Percentiles rank a stretch among this genome's conserved stretches.
Evolutionary conservation across 37 sponge, comb jelly and placozoan species (phyloP).

Genomic region (Ianthella basta): DNA sequence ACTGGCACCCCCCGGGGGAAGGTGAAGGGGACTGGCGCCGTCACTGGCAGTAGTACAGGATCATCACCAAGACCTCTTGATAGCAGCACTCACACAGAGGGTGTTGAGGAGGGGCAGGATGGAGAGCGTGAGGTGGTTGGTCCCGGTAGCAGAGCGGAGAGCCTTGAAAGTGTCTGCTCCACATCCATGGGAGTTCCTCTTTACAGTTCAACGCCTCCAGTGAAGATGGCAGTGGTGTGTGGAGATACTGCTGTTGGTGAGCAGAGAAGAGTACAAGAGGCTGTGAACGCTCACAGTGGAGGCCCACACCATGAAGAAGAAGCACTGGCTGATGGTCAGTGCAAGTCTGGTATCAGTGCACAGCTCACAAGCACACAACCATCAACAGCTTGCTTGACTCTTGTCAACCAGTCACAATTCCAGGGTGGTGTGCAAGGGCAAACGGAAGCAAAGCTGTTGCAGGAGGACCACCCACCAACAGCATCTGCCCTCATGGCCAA

Average conservation of each 20-base stretch:
- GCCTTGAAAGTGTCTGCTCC: conserved; percentile 6
- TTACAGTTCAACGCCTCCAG: conserved; percentile 20
- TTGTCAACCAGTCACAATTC: too few relatives aligned
- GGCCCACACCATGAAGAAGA: background rate
- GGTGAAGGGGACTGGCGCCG: background rate
- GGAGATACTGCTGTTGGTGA: background rate
- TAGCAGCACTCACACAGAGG: background rate
- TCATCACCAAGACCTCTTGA: background rate
- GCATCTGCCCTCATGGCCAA: conserved; percentile 70
- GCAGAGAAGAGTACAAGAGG: background rate
- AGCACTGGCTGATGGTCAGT: too few relatives aligned
- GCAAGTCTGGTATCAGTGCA: too few relatives aligned
- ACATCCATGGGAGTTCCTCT: conserved; percentile 2
- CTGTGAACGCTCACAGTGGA: background rate
- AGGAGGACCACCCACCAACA: conserved; percentile 28
- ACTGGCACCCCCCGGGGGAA: background rate
- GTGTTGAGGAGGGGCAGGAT: background rate
- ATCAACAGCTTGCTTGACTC: too few relatives aligned
- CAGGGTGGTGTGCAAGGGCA: background rate
- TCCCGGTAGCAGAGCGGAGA: conserved; percentile 12
- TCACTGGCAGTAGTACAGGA: background rate
- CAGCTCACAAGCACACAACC: too few relatives aligned
- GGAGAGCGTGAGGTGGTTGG: background rate
- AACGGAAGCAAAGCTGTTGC: background rate
- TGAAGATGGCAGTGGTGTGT: background rate